phyloP scores from a whole-genome alignment of 2,797 vertebrate species.

The Pangasius larnaudii region DNA sequence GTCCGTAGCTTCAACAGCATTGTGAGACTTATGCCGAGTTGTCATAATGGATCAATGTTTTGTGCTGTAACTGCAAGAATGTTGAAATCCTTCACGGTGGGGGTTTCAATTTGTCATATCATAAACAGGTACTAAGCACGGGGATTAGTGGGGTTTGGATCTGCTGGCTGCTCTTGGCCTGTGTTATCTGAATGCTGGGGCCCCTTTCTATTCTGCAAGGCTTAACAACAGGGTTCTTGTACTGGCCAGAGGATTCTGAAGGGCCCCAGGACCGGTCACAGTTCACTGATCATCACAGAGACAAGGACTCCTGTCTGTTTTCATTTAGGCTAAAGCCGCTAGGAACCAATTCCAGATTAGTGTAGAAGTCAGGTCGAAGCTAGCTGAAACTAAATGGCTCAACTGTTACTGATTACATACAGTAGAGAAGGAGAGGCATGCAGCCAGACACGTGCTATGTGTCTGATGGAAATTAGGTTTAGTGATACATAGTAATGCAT shows the following conservation, averaged over 20 bases:
- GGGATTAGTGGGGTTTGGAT: conserved; percentile 81
- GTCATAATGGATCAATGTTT: conserved; percentile 54
- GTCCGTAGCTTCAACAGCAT: conserved; percentile 79
- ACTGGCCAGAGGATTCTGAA: conserved; percentile 57
- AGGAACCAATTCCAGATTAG: conserved; percentile 54
- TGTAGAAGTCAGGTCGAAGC: conserved; percentile 42
- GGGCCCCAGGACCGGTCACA: conserved; percentile 60
- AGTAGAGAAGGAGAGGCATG: conserved; percentile 19
- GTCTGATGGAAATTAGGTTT: conserved; percentile 9
- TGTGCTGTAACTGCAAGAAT: conserved; percentile 48
- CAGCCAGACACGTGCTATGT: conserved; percentile 11
- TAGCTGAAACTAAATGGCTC: conserved; percentile 46
- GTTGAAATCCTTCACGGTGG: conserved; percentile 56
- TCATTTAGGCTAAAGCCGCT: conserved; percentile 54
- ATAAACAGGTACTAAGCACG: conserved; percentile 92
- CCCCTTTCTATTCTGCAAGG: conserved; percentile 67
- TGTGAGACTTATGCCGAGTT: conserved; percentile 23
- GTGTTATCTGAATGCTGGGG: conserved; percentile 80
- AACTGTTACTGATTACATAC: conserved; percentile 37
- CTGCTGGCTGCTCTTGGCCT: conserved; percentile 84
- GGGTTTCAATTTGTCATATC: conserved; percentile 94
- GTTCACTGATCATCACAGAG: conserved; percentile 58
- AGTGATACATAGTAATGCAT: not conserved
- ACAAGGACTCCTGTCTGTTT: conserved; percentile 60
- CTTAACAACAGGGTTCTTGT: conserved; percentile 84